Base-by-base conservation (phyloP, 1,140 invertebrate genomes). In the Meteorus sp. region DNA sequence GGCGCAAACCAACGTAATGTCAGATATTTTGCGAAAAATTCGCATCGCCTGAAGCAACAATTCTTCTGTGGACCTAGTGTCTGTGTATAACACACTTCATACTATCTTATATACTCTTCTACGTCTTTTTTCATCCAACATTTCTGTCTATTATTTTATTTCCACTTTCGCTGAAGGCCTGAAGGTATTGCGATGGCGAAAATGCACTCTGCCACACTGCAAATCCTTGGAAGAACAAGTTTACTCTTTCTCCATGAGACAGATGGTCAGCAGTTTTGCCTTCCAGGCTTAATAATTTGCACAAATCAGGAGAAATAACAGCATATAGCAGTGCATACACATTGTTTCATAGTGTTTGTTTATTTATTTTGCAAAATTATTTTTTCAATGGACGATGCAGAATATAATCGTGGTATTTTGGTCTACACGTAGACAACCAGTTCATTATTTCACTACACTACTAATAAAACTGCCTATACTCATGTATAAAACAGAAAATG, bases 1-100 rank as follows among this genome's bases (percentile, higher is more conserved):
- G 61, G 64, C 61, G 23, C 51, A 62, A 59, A 66, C 60, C 33
- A 59, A 60, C 22, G 50, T 64, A 64, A 66, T 62, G 51, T 48
- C 58, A 63, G 61, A 48, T 50, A 63, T 63, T 66, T 63, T 52
- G 54, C 56, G 48, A 50, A 45, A 66, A 63, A 62, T 62, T 52
- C 19, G 37, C 47, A 45, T n/a, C n/a, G 56, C 62, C 51, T 20
- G 41, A 2, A 50, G 60, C 60, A 55, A 61, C 23, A 19, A 63
- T 63, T 50, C 37, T 53, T 61, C 54, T 48, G 43, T 52, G 23
- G 17, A 50, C 35, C 19, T 39, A 23, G 56, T 61, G 45, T 57
- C 39, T 63, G 48, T 63, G 29, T 59, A 29, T 57, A 33, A 47
- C n/a, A 19, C 20, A 44, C 20, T 43, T 19, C 9, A 20, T 56